These are phyloP conservation scores for Nephrotoma flavescens DNA, from an alignment of 2,888 invertebrate species.

Conservation along the genomic window DNA sequence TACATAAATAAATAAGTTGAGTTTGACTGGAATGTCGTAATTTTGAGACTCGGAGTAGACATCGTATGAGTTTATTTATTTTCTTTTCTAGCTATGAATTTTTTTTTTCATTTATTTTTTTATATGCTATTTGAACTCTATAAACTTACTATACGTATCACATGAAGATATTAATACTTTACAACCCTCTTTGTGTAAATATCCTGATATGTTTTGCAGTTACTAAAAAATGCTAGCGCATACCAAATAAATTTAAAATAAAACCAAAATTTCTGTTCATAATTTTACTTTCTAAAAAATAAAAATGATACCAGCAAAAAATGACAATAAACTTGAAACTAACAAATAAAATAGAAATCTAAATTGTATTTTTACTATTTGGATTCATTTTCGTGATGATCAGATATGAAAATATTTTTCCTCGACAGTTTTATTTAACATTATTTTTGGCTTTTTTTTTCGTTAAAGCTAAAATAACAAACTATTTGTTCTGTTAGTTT, in stretches of 20 bases:
- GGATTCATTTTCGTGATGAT: neutral
- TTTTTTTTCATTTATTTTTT: neutral
- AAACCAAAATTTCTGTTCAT: neutral
- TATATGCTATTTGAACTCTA: neutral
- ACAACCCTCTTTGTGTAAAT: neutral
- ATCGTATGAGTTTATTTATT: neutral
- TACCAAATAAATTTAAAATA: neutral
- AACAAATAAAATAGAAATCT: neutral
- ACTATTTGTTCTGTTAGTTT: neutral
- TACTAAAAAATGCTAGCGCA: neutral
- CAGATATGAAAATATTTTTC: neutral
- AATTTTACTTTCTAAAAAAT: neutral
- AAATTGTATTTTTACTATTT: neutral
- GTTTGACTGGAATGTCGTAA: too few species aligned
- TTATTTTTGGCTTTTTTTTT: neutral
- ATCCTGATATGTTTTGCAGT: neutral
- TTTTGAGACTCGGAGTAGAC: too few species aligned
- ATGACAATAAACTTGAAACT: neutral
- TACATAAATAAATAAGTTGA: too few species aligned
- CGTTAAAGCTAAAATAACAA: neutral
- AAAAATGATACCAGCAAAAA: neutral
- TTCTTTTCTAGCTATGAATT: neutral
- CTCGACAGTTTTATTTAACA: neutral
- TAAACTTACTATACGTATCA: neutral
- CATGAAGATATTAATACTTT: neutral